Conservation (phyloP, 2,888 invertebrate species). For the Torymus auratus region DNA sequence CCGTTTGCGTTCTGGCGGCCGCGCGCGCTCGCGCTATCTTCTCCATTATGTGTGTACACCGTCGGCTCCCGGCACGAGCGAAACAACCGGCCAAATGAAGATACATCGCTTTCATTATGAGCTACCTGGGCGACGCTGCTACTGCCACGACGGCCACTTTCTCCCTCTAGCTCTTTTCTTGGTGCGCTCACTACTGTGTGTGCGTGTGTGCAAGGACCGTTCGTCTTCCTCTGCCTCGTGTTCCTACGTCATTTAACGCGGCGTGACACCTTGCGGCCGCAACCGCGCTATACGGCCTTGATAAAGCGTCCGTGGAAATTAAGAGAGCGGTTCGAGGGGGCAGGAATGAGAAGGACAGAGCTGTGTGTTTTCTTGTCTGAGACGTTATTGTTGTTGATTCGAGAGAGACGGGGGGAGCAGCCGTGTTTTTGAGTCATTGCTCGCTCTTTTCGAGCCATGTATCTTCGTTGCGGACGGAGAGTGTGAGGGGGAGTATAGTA, state of each 20-base stretch:
- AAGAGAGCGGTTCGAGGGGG: conserved; percentile 13
- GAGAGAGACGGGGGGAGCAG: not conserved
- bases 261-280: conserved; percentile 39
- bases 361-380: too few relatives aligned
- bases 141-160: not conserved
- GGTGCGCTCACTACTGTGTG: not conserved
- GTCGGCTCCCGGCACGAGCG: conserved; percentile 50
- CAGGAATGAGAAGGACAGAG: not conserved
- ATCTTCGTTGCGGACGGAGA: not conserved
- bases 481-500: too few relatives aligned
- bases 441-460: not conserved
- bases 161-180: conserved; percentile 38
- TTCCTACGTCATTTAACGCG: conserved; percentile 49
- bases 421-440: conserved; percentile 4
- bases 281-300: conserved; percentile 23
- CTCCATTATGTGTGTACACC: conserved; percentile 33
- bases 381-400: too few relatives aligned
- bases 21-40: conserved; percentile 27
- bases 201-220: conserved; percentile 5
- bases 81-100: conserved; percentile 74
- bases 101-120: conserved; percentile 75
- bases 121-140: conserved; percentile 62
- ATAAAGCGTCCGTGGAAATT: conserved; percentile 51
- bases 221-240: conserved; percentile 41
- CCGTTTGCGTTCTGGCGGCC: conserved; percentile 5